Evolutionary conservation across 2,797 vertebrate species (phyloP).

Genomic region (Sebastes dallii): DNA sequence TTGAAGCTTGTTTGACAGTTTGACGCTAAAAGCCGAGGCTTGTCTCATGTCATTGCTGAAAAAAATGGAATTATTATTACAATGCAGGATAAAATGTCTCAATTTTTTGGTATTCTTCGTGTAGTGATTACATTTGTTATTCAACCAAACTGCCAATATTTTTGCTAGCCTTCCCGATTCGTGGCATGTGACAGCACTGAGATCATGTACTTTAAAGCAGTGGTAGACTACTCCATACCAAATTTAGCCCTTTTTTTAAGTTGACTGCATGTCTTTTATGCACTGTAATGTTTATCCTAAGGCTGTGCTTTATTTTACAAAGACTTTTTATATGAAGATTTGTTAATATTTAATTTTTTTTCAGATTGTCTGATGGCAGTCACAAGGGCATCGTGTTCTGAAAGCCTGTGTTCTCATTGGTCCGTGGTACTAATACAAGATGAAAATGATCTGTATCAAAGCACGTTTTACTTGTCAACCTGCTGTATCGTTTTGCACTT

Average conservation of each 20-base stretch:
- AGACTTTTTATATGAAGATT: constrained; percentile 57
- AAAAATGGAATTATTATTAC: constrained; percentile 29
- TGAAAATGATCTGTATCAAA: constrained; percentile 70
- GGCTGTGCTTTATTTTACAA: constrained; percentile 57
- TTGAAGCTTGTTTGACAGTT: constrained; percentile 47
- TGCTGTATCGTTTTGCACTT: constrained; percentile 85
- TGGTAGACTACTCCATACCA: neutral
- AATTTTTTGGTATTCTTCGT: constrained; percentile 45
- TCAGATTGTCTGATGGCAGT: constrained; percentile 7
- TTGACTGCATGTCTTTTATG: constrained; percentile 73
- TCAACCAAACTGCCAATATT: constrained; percentile 43
- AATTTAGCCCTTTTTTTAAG: constrained; percentile 31
- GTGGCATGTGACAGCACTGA: constrained; percentile 56
- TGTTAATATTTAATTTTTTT: constrained; percentile 44
- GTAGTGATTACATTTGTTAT: constrained; percentile 52
- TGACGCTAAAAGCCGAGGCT: constrained; percentile 29
- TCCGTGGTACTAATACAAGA: constrained; percentile 56
- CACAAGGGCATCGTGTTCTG: constrained; percentile 29
- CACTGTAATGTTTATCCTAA: constrained; percentile 53
- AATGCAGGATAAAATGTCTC: constrained; percentile 36
- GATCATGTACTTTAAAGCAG: constrained; percentile 15
- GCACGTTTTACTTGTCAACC: constrained; percentile 80
- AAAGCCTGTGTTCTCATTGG: constrained; percentile 24
- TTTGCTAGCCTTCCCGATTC: constrained; percentile 23
- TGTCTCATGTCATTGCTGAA: constrained; percentile 36